These are phyloP conservation scores for Eupithecia dodoneata DNA, from an alignment of 2,888 invertebrate species.

Conservation along the genomic window DNA sequence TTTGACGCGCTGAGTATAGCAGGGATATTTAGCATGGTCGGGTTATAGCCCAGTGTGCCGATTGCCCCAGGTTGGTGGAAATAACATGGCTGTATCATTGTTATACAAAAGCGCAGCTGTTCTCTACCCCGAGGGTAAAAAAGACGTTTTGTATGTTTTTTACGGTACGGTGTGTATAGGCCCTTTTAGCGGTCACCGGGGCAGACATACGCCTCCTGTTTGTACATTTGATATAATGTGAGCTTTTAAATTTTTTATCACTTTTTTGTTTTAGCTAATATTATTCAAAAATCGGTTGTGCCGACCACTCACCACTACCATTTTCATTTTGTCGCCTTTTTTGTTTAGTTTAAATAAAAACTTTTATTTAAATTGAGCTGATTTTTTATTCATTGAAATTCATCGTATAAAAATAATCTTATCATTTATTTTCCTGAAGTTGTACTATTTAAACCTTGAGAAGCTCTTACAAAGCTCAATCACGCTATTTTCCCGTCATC, in stretches of 20 bases:
- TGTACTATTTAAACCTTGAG: background rate
- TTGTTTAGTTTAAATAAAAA: background rate
- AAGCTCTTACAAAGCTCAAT: background rate
- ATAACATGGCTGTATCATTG: constrained; percentile 82
- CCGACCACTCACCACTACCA: background rate
- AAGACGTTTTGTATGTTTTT: constrained; percentile 76
- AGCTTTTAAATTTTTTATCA: constrained; percentile 44
- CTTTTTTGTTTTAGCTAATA: constrained; percentile 30
- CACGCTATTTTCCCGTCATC: constrained; percentile 22
- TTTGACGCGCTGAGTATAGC: constrained; percentile 30
- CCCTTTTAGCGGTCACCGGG: constrained; percentile 80
- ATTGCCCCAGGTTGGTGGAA: constrained; percentile 76
- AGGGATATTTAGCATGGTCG: constrained; percentile 53
- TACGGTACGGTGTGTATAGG: constrained; percentile 64
- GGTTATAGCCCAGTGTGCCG: constrained; percentile 65
- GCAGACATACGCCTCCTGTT: constrained; percentile 65
- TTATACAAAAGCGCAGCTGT: constrained; percentile 82
- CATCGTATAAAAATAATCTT: background rate
- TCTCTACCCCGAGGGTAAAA: constrained; percentile 80
- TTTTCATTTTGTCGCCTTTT: background rate
- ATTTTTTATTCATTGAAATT: background rate
- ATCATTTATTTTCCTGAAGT: background rate
- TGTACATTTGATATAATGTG: constrained; percentile 60
- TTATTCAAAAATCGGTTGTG: background rate
- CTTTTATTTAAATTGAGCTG: background rate